Conservation (phyloP, 2,113 vertebrate genomes). For the Microcebus griseorufus region DNA sequence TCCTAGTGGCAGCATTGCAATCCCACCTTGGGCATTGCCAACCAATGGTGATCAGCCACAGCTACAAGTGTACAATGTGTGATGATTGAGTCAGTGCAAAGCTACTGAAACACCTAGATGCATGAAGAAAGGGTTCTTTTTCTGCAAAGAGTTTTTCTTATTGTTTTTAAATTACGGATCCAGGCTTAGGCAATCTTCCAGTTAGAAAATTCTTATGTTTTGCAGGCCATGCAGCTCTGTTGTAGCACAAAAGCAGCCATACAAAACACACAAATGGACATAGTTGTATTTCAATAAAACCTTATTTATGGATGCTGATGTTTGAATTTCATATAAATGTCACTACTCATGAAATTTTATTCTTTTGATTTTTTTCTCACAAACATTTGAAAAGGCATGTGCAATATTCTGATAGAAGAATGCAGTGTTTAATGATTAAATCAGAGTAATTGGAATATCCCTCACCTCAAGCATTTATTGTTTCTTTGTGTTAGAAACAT, state of each 20-base stretch:
- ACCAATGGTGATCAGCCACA: too few species aligned
- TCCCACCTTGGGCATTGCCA: not conserved
- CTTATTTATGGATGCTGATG: not conserved
- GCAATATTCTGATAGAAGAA: not conserved
- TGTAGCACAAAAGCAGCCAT: not conserved
- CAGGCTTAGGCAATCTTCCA: not conserved
- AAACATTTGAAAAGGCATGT: not conserved
- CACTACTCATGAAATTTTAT: not conserved
- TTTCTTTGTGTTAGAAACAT: not conserved
- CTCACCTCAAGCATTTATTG: not conserved
- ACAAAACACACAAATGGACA: not conserved
- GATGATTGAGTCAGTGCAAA: not conserved
- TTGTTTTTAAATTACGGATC: not conserved
- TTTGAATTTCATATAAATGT: not conserved
- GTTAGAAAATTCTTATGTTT: not conserved
- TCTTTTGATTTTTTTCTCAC: not conserved
- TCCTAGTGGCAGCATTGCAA: accelerated
- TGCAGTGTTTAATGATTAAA: not conserved
- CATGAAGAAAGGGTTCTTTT: not conserved
- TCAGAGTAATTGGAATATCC: not conserved
- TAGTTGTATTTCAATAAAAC: not conserved
- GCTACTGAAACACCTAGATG: not conserved
- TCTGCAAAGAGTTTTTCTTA: not conserved
- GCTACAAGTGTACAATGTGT: too few species aligned
- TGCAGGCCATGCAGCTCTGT: not conserved